Evolutionary conservation across 2,113 vertebrate genomes (phyloP).

Genomic region (Onychostoma macrolepis): DNA sequence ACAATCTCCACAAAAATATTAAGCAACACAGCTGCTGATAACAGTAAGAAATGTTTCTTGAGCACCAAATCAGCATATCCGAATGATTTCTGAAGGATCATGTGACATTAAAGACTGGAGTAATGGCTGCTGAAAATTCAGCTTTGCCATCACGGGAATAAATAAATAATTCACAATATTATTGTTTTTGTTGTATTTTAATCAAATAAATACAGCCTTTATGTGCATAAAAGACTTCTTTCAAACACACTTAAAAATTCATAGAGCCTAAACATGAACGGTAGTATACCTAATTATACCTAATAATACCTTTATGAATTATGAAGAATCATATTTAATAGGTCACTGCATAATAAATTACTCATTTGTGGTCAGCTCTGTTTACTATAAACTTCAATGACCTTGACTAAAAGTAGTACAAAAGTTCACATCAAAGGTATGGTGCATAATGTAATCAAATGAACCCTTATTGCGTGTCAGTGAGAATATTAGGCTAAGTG

Average conservation of each 20-base stretch:
- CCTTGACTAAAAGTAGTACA: background rate
- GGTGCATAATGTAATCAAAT: background rate
- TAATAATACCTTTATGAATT: background rate
- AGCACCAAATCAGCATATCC: background rate
- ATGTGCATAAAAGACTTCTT: background rate
- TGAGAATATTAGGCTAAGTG: slow-evolving; percentile 5
- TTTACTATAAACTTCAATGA: background rate
- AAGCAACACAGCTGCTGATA: background rate
- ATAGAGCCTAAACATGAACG: background rate
- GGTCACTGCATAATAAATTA: background rate
- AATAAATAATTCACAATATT: background rate
- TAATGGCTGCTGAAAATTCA: background rate
- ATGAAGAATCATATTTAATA: background rate
- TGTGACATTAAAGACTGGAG: background rate
- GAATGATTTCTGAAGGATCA: background rate
- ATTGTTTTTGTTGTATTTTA: background rate
- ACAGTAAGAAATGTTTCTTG: background rate
- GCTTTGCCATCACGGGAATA: background rate
- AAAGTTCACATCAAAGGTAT: background rate
- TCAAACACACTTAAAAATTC: background rate
- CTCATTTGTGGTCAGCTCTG: background rate
- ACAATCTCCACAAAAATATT: too few species aligned
- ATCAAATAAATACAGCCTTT: background rate
- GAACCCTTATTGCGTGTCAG: slow-evolving; percentile 8
- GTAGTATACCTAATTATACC: background rate